phyloP scores from a whole-genome alignment of 2,113 vertebrate genomes.

The Tragelaphus buxtoni region DNA sequence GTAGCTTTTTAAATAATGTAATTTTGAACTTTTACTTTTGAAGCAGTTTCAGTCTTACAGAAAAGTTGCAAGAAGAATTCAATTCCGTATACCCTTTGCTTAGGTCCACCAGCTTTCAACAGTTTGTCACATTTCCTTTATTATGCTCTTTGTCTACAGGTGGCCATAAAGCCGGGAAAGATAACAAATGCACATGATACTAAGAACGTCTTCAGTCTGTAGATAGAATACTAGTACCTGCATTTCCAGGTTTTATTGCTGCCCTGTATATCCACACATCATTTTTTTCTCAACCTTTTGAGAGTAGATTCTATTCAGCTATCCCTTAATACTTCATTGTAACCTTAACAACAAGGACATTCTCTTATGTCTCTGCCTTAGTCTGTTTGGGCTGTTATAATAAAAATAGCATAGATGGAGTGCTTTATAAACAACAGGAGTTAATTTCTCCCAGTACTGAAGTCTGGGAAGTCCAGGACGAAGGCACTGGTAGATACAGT shows the following conservation, averaged over 20 bases:
- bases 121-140: background rate
- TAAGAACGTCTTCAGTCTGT: background rate
- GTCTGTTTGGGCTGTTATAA: background rate
- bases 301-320: background rate
- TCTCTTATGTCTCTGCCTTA: background rate
- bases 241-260: background rate
- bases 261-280: background rate
- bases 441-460: background rate
- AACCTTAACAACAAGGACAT: background rate
- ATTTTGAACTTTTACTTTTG: background rate
- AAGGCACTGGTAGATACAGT: background rate
- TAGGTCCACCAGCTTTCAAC: background rate
- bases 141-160: background rate
- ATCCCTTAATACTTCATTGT: background rate
- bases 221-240: background rate
- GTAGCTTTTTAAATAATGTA: background rate
- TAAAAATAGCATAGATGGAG: background rate
- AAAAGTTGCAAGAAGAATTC: background rate
- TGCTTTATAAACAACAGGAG: background rate
- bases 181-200: background rate
- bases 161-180: background rate
- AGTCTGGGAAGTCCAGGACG: background rate
- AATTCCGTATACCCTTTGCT: background rate
- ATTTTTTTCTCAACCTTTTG: background rate
- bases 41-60: background rate